These are phyloP conservation scores for Papilio helenus DNA, from an alignment of 1,140 invertebrate genomes.

Conservation along the genomic window DNA sequence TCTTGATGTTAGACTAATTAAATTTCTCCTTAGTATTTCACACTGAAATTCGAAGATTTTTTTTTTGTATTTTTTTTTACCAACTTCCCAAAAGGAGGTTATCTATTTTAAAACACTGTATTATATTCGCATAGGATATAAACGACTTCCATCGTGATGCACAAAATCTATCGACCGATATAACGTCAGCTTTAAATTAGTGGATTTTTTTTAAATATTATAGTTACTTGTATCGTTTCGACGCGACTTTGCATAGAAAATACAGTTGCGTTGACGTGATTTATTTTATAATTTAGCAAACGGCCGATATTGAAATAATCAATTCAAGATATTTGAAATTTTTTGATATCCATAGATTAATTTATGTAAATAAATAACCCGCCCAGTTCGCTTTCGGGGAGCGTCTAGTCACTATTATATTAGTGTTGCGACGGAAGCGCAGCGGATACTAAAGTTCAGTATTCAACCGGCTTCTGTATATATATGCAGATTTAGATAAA, in stretches of 20 bases:
- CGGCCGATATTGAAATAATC: neutral
- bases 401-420: conserved; percentile 71
- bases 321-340: neutral
- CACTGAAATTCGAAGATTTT: conserved; percentile 51
- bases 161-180: conserved; percentile 66
- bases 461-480: conserved; percentile 72
- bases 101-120: conserved; percentile 61
- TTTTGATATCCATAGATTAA: conserved; percentile 25
- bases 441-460: conserved; percentile 56
- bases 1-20: conserved; percentile 71
- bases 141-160: conserved; percentile 75
- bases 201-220: neutral
- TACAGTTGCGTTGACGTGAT: neutral
- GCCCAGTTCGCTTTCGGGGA: conserved; percentile 58
- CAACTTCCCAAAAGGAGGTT: too few relatives aligned
- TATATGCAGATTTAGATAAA: conserved; percentile 41
- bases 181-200: conserved; percentile 53
- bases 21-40: conserved; percentile 47
- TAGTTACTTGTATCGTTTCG: neutral
- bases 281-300: neutral
- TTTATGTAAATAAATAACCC: conserved; percentile 54
- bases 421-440: conserved; percentile 26
- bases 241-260: neutral
- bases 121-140: conserved; percentile 64
- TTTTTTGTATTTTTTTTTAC: too few relatives aligned